Base-by-base conservation (phyloP, 2,797 vertebrate genomes). In the Neoniphon sammara region DNA sequence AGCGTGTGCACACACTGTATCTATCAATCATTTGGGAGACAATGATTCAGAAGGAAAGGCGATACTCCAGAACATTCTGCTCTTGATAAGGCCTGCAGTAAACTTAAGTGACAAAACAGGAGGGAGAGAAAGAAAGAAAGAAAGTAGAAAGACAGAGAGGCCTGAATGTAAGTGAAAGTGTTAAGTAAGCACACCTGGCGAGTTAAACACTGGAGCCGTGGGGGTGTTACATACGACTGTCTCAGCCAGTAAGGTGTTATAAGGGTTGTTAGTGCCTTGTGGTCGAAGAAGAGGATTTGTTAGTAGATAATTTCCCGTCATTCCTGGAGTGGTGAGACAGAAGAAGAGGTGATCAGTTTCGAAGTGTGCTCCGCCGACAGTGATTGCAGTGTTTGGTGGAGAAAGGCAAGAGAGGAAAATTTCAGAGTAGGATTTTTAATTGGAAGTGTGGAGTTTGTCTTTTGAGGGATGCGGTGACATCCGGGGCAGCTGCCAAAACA, bases 281-380 rank as follows among this genome's bases (percentile, higher is more conserved):
- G 98, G 97, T 96, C 98, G 97, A 92, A 99, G 98, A 93, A 99
- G 98, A 96, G 98, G 98, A 90, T 99, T 99, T 97, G 98, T 99
- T 98, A 99, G 97, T 97, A 99, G 98, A 95, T 99, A 99, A 96
- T 99, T 99, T 95, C 97, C 97, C 94, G 97, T 98, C 98, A 99
- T 98, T 96, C 98, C 98, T 99, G 95, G 95, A 97, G 96, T 91
- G 94, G 95, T 94, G 91, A 96, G 94, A 96, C 89, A 95, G 78
- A 89, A 85, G 82, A 89, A 75, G 75, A 87, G 82, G 63, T 88
- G 68, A 75, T 87, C 76, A 86, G 73, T 80, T 77, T 77, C 71
- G 31, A 7, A n/a, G n/a, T n/a, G 61, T 30, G 70, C 66, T 70
- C 55, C 73, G 73, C 44, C 11, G 65, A 81, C 78, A 80, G 66